Evolutionary conservation across 2,113 vertebrate genomes (phyloP).

Genomic region (Barbus barbus): DNA sequence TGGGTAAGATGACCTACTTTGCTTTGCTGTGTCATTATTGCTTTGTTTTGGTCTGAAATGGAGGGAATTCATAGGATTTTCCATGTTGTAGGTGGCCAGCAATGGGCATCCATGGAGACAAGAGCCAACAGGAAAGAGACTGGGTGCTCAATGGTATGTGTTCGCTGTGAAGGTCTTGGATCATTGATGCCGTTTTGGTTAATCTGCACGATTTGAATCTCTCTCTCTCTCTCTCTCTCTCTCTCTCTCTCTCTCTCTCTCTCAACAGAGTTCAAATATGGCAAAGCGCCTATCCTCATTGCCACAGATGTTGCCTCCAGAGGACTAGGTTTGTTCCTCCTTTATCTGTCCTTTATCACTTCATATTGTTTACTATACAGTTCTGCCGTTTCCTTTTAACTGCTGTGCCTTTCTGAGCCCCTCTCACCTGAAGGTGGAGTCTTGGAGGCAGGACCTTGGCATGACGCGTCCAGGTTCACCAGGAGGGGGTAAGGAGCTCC

Average conservation of each 20-base stretch:
- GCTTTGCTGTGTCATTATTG: accelerated
- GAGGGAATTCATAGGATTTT: background rate
- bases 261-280: slow-evolving; percentile 92
- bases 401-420: slow-evolving; percentile 95
- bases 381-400: slow-evolving; percentile 92
- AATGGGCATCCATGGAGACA: slow-evolving; percentile 99
- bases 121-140: slow-evolving; percentile 98
- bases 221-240: too few relatives aligned
- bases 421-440: slow-evolving; percentile 98
- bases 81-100: slow-evolving; percentile 84
- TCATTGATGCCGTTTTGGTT: accelerated
- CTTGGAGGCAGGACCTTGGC: slow-evolving; percentile 99
- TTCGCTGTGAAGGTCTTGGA: background rate
- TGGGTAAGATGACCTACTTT: slow-evolving; percentile 76
- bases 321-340: slow-evolving; percentile 92
- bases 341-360: slow-evolving; percentile 53
- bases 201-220: background rate
- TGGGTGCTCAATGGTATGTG: slow-evolving; percentile 96
- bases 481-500: slow-evolving; percentile 98
- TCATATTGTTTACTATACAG: slow-evolving; percentile 69
- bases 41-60: background rate
- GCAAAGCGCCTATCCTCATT: slow-evolving; percentile 98
- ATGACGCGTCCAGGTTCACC: slow-evolving; percentile 99
- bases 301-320: slow-evolving; percentile 98
- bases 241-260: too few relatives aligned